These are phyloP conservation scores for Apostichopus parvimensis DNA, from an alignment of 35 echinoderm and acorn worm genomes.

Conservation along the genomic window DNA sequence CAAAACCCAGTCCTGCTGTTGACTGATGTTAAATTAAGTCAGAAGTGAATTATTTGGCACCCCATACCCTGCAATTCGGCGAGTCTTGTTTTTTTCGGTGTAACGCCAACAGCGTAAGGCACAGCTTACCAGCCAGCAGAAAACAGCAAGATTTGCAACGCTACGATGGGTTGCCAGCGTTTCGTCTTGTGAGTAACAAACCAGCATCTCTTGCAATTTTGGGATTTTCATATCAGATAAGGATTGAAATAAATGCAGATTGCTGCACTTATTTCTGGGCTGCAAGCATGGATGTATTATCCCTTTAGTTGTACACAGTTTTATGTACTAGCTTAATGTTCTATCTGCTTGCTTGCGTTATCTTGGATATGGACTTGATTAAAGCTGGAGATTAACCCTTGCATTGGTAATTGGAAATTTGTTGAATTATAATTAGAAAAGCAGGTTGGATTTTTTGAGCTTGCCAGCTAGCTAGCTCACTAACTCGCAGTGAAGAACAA, in stretches of 20 bases:
- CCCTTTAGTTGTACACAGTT: no score
- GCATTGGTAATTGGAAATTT: neutral
- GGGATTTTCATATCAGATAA: conserved; percentile 15
- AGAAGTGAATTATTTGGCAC: conserved; percentile 20
- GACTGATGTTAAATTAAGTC: conserved; percentile 36
- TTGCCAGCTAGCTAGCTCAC: neutral
- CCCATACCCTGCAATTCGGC: neutral
- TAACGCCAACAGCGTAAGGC: neutral
- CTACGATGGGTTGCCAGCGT: neutral
- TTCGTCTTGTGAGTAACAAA: conserved; percentile 2
- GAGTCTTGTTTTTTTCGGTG: neutral
- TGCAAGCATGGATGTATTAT: neutral
- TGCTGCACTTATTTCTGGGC: neutral
- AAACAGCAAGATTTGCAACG: neutral
- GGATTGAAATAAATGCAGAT: neutral
- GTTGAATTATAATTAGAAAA: neutral
- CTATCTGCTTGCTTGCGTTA: no score
- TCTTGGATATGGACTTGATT: no score
- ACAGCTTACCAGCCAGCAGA: conserved; percentile 8
- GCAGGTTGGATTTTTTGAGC: neutral
- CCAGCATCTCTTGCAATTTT: conserved; percentile 30
- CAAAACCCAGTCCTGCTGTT: neutral
- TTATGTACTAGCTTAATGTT: no score
- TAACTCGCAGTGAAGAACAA: neutral
- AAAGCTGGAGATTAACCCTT: neutral